Conservation (phyloP, 23 tunicate species). For the Oikopleura dioica region DNA sequence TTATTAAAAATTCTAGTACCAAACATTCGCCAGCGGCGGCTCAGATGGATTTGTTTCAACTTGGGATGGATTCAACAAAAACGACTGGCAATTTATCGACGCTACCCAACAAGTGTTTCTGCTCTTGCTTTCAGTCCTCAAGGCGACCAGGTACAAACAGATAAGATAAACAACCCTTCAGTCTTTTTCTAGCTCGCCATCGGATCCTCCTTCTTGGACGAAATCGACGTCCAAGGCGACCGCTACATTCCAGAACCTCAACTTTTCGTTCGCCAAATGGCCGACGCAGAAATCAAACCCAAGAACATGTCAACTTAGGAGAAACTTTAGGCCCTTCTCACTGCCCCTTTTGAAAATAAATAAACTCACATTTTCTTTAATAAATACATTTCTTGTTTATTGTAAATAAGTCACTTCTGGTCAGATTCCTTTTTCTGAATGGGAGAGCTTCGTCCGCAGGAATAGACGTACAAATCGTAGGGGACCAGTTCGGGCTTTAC, state of each 20-base stretch:
- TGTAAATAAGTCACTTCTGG: too few species aligned
- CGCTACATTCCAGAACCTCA: slow-evolving; percentile 21
- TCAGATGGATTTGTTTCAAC: slow-evolving; percentile 74
- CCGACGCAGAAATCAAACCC: slow-evolving; percentile 73
- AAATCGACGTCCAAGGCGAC: slow-evolving; percentile 21
- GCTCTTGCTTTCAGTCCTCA: slow-evolving; percentile 57
- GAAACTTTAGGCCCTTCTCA: too few species aligned
- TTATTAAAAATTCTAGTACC: too few species aligned
- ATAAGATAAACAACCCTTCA: too few species aligned
- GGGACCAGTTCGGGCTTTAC: background rate
- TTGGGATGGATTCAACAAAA: slow-evolving; percentile 91
- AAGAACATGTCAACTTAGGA: too few species aligned
- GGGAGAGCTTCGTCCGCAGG: background rate
- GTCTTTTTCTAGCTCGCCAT: slow-evolving; percentile 48
- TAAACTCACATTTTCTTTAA: too few species aligned
- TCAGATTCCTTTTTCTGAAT: too few species aligned
- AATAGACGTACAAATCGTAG: background rate
- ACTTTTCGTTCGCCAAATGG: slow-evolving; percentile 47
- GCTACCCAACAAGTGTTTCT: slow-evolving; percentile 44
- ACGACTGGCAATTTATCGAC: slow-evolving; percentile 60
- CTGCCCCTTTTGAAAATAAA: too few species aligned
- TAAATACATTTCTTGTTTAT: too few species aligned
- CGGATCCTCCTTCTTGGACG: slow-evolving; percentile 46
- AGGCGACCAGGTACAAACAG: too few species aligned
- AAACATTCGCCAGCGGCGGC: too few species aligned